Base-by-base conservation (phyloP, 2,888 invertebrate species). In the Nomada hirtipes region DNA sequence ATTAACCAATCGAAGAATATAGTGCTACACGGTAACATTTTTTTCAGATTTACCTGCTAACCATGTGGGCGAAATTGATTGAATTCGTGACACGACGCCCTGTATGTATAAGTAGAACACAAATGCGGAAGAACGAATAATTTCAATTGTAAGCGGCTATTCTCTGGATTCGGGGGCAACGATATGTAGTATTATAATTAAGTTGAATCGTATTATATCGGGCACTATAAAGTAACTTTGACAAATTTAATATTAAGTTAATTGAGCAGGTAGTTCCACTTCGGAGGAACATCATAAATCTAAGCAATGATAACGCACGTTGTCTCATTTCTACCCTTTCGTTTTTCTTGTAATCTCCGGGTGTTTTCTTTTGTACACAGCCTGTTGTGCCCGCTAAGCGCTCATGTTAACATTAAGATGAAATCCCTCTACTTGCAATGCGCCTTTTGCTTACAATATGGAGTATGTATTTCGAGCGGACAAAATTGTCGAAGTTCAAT, bases 201-300 rank as follows among this genome's bases (percentile, higher is more conserved):
- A 60, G 52, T 44, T 20, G 52, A 60, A 52, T 42, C 42, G 68
- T 23, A 42, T 44, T 44, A 26, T 57, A 50, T 73, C 57, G 18
- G 55, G 65, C 68, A 59, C 59, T 60, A 68, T 68, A 68, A 50
- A 59, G 42, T 13, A n/a, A 52, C 52, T 67, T 18, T 36, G 13
- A 20, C 10, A 36, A 42, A 23, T 47, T 11, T 15, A 47, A 47
- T 47, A 15, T 47, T 47, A 47, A 42, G n/a, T 2, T n/a, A 29
- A 10, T 29, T n/a, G 44, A 23, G 13, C 15, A 59, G 57, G 23
- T 76, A 85, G 83, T 82, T 75, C 76, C 84, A 68, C 85, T 86
- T 85, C 77, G 73, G 78, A 70, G 59, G 68, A 57, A 75, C 63
- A 68, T 79, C 79, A 61, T 77, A 50, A 61, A 73, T 63, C 64